A percentile compares a stretch with the other conserved stretches of the same genome.
Conservation (phyloP, 2,797 vertebrate genomes). For the Microhierax caerulescens region DNA sequence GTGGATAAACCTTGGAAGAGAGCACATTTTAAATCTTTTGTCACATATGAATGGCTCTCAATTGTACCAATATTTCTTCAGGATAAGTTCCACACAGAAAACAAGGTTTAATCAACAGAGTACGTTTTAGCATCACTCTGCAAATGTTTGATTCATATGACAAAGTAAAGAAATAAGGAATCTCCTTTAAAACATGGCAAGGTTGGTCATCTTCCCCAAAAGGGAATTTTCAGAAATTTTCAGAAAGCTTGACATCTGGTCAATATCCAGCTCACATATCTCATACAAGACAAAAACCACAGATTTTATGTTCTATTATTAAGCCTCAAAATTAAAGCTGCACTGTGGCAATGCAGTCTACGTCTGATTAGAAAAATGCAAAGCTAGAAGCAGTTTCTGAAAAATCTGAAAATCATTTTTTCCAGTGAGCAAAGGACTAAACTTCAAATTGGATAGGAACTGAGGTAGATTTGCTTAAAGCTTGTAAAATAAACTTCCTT, state of each 20-base stretch:
- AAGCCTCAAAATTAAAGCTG: neutral
- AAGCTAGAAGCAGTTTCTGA: neutral
- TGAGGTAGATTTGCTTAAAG: neutral
- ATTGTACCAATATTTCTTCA: neutral
- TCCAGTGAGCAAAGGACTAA: neutral
- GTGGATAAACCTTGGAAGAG: neutral
- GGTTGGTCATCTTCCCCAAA: neutral
- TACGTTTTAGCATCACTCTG: neutral
- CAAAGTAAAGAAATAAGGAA: neutral
- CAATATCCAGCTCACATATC: neutral
- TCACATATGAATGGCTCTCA: neutral
- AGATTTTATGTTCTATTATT: neutral
- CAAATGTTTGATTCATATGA: neutral
- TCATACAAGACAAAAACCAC: accelerated
- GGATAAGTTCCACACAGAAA: neutral
- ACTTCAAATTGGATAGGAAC: neutral
- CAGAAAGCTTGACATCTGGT: neutral
- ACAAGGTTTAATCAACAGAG: neutral
- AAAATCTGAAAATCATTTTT: neutral
- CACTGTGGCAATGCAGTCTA: neutral
- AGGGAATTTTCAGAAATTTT: neutral
- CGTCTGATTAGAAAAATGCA: neutral
- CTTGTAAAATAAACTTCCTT: neutral
- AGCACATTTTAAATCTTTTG: neutral
- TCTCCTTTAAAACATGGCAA: neutral